Percentiles rank a stretch among this genome's conserved stretches.
These are phyloP conservation scores for Exocentrus adspersus DNA, from an alignment of 2,888 invertebrate genomes.

Conservation along the genomic window DNA sequence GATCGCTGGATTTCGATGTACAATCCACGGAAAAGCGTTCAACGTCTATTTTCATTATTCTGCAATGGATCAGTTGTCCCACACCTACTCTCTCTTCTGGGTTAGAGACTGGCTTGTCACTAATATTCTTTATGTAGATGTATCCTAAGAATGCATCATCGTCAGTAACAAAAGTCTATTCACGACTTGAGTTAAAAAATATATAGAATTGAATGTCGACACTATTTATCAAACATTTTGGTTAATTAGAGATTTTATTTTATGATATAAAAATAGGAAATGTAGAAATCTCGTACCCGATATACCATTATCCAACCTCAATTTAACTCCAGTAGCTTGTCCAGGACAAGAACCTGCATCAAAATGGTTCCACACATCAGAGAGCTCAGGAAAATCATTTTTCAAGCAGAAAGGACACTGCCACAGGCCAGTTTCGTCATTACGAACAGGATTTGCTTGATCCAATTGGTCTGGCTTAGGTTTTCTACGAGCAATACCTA, in stretches of 20 bases:
- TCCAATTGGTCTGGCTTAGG: slow-evolving; percentile 81
- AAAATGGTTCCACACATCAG: slow-evolving; percentile 99
- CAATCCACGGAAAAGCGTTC: slow-evolving; percentile 94
- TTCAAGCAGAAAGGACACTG: slow-evolving; percentile 97
- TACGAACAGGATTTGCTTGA: slow-evolving; percentile 94
- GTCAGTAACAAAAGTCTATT: no score
- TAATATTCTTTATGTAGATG: slow-evolving; percentile 92
- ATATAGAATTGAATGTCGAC: no score
- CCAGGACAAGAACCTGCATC: slow-evolving; percentile 96
- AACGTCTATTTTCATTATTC: slow-evolving; percentile 95
- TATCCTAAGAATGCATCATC: slow-evolving; percentile 86
- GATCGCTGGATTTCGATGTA: slow-evolving; percentile 91
- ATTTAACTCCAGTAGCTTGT: slow-evolving; percentile 90
- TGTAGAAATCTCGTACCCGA: slow-evolving; percentile 69
- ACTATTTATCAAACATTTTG: no score
- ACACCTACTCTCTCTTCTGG: slow-evolving; percentile 91
- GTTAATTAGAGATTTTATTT: no score
- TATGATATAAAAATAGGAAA: no score
- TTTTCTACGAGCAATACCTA: slow-evolving; percentile 41
- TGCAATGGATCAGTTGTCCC: slow-evolving; percentile 85
- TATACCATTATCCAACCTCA: slow-evolving; percentile 87
- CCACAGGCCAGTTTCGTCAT: slow-evolving; percentile 95
- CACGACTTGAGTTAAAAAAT: no score
- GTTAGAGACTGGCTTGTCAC: slow-evolving; percentile 92
- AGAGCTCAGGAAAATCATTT: slow-evolving; percentile 94